phyloP scores from a whole-genome alignment of 2,888 invertebrate species.

The Perizoma affinitatum region DNA sequence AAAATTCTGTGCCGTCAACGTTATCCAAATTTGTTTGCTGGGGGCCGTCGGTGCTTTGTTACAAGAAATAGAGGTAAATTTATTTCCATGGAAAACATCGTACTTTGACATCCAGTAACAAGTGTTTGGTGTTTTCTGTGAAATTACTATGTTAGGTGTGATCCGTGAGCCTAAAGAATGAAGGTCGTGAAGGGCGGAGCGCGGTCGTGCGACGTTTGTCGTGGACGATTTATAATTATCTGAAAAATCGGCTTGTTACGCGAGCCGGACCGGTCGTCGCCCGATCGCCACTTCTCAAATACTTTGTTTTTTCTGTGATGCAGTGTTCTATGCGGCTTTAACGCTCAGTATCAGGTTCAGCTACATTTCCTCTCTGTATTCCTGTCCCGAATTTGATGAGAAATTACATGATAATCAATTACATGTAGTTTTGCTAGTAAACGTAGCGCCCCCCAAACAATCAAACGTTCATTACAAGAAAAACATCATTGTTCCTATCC shows the following conservation, averaged over 20 bases:
- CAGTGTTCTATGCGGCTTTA: slow-evolving; percentile 23
- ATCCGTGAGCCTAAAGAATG: slow-evolving; percentile 53
- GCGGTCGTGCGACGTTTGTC: slow-evolving; percentile 59
- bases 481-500: not conserved
- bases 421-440: slow-evolving; percentile 1
- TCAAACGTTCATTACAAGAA: not conserved
- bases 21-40: slow-evolving; percentile 75
- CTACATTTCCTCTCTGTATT: not conserved
- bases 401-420: not conserved
- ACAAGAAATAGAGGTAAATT: slow-evolving; percentile 82
- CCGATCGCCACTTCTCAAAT: slow-evolving; percentile 43
- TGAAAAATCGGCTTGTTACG: slow-evolving; percentile 57
- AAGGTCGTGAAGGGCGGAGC: slow-evolving; percentile 68
- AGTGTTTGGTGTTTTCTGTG: slow-evolving; percentile 78
- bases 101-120: slow-evolving; percentile 80
- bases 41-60: slow-evolving; percentile 80
- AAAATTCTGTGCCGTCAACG: slow-evolving; percentile 76
- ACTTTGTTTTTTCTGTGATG: slow-evolving; percentile 49
- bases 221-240: slow-evolving; percentile 76
- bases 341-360: slow-evolving; percentile 23
- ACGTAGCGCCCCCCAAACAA: not conserved
- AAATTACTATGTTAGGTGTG: slow-evolving; percentile 58
- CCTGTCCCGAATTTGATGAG: not conserved
- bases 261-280: slow-evolving; percentile 64
- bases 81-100: slow-evolving; percentile 75